Evolutionary conservation across 2,797 vertebrate genomes (phyloP).

Genomic region (Phrynocephalus guinanensis): DNA sequence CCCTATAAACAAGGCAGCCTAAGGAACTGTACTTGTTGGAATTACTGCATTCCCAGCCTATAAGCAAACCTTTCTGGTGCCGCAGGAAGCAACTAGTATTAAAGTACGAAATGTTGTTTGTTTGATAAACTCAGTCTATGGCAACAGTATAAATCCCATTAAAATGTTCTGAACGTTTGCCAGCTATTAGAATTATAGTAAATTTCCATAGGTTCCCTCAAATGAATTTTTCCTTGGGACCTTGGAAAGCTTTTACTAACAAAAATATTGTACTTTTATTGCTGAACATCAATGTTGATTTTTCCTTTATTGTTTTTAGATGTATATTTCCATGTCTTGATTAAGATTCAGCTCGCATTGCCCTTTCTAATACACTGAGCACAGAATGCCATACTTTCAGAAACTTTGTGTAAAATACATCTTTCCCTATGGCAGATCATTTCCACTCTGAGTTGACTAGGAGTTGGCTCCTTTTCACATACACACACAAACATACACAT

Average conservation of each 20-base stretch:
- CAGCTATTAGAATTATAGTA: conserved; percentile 50
- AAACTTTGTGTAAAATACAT: conserved; percentile 70
- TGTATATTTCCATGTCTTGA: conserved; percentile 63
- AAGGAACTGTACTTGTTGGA: not conserved
- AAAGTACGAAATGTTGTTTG: not conserved
- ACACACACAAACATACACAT: not conserved
- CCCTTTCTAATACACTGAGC: conserved; percentile 55
- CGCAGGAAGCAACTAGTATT: not conserved
- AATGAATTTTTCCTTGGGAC: conserved; percentile 54
- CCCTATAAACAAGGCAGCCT: not conserved
- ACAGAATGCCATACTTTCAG: conserved; percentile 64
- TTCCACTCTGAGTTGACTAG: conserved; percentile 54
- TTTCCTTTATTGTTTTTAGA: conserved; percentile 70
- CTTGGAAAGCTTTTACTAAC: conserved; percentile 51
- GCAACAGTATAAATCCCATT: conserved; percentile 39
- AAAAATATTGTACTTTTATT: conserved; percentile 64
- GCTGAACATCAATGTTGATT: conserved; percentile 69
- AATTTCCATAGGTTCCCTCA: conserved; percentile 49
- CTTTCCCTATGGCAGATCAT: conserved; percentile 66
- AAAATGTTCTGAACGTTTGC: conserved; percentile 36
- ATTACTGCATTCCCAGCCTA: not conserved
- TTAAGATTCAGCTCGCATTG: conserved; percentile 70
- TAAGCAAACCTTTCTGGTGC: not conserved
- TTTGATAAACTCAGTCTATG: conserved; percentile 44
- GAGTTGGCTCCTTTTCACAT: conserved; percentile 48